These are phyloP conservation scores for Callaeas wilsoni DNA, from an alignment of 2,113 vertebrate species.

Conservation along the genomic window DNA sequence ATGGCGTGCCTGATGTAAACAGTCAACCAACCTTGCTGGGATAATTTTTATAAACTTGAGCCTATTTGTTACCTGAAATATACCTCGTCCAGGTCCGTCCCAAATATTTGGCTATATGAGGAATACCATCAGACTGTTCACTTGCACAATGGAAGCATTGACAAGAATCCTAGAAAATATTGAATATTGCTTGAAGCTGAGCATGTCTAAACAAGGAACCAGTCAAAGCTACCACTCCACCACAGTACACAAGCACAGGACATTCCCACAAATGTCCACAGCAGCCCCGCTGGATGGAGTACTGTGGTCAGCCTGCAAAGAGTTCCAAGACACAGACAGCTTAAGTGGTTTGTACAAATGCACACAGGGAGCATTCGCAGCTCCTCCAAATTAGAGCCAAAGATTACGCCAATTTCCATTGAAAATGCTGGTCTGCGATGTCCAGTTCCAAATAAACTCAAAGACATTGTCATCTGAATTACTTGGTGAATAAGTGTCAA, in stretches of 20 bases:
- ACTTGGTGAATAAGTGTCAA: not conserved
- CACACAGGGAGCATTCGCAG: not conserved
- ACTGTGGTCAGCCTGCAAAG: not conserved
- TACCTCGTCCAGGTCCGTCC: not conserved
- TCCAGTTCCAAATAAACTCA: not conserved
- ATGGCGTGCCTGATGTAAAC: not conserved
- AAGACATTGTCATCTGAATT: not conserved
- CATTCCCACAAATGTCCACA: not conserved
- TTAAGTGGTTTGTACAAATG: not conserved
- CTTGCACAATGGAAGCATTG: not conserved
- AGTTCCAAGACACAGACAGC: not conserved
- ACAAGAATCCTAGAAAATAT: not conserved
- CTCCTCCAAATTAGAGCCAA: not conserved
- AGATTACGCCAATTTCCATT: not conserved
- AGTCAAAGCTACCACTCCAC: not conserved
- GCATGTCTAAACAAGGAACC: not conserved
- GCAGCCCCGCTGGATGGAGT: not conserved
- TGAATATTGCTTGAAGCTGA: not conserved
- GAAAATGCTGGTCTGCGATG: not conserved
- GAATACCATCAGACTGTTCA: not conserved
- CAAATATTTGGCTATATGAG: not conserved
- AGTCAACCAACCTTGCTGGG: not conserved
- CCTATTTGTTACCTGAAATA: not conserved
- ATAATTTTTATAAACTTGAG: not conserved
- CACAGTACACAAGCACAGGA: not conserved